Percentiles rank a stretch among this genome's conserved stretches.
Conservation (phyloP, 2,888 invertebrate genomes). For the Oxyteleia sp. region DNA sequence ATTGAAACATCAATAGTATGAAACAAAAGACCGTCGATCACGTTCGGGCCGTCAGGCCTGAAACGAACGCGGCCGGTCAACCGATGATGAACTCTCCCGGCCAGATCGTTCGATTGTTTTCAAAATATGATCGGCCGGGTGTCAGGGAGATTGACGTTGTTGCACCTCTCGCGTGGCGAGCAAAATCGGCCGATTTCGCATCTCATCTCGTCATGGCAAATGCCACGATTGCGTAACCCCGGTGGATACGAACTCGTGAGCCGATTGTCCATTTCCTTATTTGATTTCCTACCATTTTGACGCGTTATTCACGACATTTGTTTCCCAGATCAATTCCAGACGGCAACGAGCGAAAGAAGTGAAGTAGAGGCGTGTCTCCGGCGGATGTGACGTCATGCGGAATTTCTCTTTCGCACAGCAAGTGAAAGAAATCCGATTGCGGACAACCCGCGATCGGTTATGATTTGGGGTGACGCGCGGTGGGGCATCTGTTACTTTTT, state of each 20-base stretch:
- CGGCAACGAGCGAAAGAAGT: constrained; percentile 26
- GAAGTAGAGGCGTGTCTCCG: constrained; percentile 67
- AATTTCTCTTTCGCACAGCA: constrained; percentile 64
- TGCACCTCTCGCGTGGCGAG: too few relatives aligned
- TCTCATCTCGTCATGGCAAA: constrained; percentile 42
- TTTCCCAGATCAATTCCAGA: constrained; percentile 53
- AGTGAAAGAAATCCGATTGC: constrained; percentile 34
- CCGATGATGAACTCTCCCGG: too few relatives aligned
- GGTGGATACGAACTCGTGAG: constrained; percentile 21
- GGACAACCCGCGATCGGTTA: constrained; percentile 25
- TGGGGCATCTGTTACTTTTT: constrained; percentile 23
- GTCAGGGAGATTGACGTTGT: too few relatives aligned
- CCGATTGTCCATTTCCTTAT: constrained; percentile 51
- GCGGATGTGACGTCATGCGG: constrained; percentile 67
- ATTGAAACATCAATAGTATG: too few relatives aligned
- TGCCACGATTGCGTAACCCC: constrained; percentile 50
- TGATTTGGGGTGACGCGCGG: constrained; percentile 5
- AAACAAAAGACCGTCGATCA: too few relatives aligned
- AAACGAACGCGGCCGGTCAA: too few relatives aligned
- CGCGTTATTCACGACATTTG: constrained; percentile 59
- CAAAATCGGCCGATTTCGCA: too few relatives aligned
- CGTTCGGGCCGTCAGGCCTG: too few relatives aligned
- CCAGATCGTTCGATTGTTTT: too few relatives aligned
- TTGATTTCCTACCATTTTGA: constrained; percentile 63
- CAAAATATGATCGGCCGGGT: too few relatives aligned